Evolutionary conservation across 2,113 vertebrate species (phyloP).

Genomic region (Pterophyllum scalare): DNA sequence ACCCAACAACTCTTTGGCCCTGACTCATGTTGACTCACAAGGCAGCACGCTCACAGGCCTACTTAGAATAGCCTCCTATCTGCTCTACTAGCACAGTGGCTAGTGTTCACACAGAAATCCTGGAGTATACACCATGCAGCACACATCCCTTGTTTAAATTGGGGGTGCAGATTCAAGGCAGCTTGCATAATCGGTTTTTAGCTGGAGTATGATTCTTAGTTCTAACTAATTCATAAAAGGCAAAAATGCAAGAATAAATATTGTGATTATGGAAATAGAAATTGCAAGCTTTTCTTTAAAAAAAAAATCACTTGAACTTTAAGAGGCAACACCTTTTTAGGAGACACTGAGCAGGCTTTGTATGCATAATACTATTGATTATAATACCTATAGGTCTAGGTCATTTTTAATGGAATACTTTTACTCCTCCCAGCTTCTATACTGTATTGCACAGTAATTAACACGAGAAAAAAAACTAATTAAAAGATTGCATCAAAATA

Average conservation of each 20-base stretch:
- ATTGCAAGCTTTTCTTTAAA: not conserved
- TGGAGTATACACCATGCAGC: not conserved
- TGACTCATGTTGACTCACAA: slow-evolving; percentile 73
- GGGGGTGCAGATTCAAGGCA: not conserved
- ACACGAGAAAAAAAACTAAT: slow-evolving; percentile 35
- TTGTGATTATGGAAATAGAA: not conserved
- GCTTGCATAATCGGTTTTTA: not conserved
- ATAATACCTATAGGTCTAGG: not conserved
- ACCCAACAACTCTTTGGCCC: slow-evolving; percentile 49
- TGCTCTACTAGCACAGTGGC: slow-evolving; percentile 68
- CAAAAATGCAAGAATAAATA: not conserved
- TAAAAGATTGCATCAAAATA: slow-evolving; percentile 63
- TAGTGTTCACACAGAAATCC: slow-evolving; percentile 32
- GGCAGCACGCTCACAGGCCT: slow-evolving; percentile 58
- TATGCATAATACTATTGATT: slow-evolving; percentile 14
- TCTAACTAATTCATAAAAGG: not conserved
- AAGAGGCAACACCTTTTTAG: not conserved
- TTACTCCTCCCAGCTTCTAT: slow-evolving; percentile 15
- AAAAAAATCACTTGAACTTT: not conserved
- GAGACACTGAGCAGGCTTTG: not conserved
- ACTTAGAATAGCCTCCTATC: slow-evolving; percentile 71
- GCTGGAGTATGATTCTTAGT: not conserved
- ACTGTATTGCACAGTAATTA: slow-evolving; percentile 39
- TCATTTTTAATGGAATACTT: slow-evolving; percentile 42
- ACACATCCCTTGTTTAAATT: not conserved